phyloP scores from a whole-genome alignment of 2,888 invertebrate species.

The Limulus polyphemus region DNA sequence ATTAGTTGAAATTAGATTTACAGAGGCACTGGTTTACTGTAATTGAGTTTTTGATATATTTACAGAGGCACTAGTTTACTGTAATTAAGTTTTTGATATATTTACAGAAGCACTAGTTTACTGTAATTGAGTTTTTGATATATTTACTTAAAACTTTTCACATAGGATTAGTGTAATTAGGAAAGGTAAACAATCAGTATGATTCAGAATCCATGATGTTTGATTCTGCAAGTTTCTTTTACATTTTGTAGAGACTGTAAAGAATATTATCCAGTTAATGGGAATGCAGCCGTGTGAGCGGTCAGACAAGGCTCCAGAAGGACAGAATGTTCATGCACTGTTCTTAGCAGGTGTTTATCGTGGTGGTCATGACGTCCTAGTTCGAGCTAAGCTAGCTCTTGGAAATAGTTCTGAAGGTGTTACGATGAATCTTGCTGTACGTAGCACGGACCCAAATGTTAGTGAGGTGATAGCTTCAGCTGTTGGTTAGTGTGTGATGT shows the following conservation, averaged over 20 bases:
- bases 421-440: conserved; percentile 82
- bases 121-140: too few species aligned
- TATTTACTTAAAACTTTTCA: too few species aligned
- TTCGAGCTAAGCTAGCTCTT: conserved; percentile 69
- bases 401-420: conserved; percentile 55
- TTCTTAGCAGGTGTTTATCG: conserved; percentile 75
- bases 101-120: too few species aligned
- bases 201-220: too few species aligned
- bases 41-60: too few species aligned
- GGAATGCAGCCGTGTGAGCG: conserved; percentile 75
- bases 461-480: conserved; percentile 75
- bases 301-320: conserved; percentile 67
- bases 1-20: too few species aligned
- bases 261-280: conserved; percentile 65
- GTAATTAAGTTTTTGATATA: too few species aligned
- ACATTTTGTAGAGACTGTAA: conserved; percentile 51
- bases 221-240: neutral
- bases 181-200: too few species aligned
- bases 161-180: too few species aligned
- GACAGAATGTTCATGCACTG: conserved; percentile 66
- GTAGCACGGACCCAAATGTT: conserved; percentile 70
- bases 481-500: conserved; percentile 48
- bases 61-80: too few species aligned
- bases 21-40: too few species aligned
- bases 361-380: conserved; percentile 77